Base-by-base conservation (phyloP, 2,797 vertebrate genomes). In the Leptatherina wallacei region DNA sequence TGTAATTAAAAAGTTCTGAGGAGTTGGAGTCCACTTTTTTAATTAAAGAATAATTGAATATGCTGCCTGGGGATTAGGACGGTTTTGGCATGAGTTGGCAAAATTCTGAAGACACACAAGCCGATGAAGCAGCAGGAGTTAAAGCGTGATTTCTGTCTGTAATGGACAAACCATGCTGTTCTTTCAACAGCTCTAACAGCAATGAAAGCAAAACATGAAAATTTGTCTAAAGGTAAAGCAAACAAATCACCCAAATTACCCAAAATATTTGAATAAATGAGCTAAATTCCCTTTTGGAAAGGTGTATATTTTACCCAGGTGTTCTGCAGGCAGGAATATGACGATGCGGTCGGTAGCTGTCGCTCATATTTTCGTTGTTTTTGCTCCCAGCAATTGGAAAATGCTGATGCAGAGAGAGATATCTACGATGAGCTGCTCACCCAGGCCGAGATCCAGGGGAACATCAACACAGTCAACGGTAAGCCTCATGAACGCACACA, bases 401-500 rank as follows among this genome's bases (percentile, higher is more conserved):
- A 96, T 27, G 61, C 93, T 0, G 95, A 96, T 0, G 94, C 93
- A 47, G 98, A 99, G 89, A 91, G 96, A 57, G 98, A 99, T 1
- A 89, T 97, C 32, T 99, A 99, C 36, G 98, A 99, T 40, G 98
- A 99, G 87, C 95, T 99, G 33, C 95, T 99, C 77, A 99, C 98
- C 1, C 98, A 99, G 81, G 98, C 98, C 49, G 98, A 99, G 82
- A 99, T 99, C 85, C 98, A 99, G 82, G 98, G 98, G 81, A 99
- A 99, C 27, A 63, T 98, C 87, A 99, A 97, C 93, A 96, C 96
- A 94, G 96, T 99, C 77, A 99, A 99, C 30, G 84, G 98, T 99
- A 88, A 89, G 96, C 93, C 54, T 66, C 16, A 0, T 1, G 1
- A 29, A 18, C 38, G 7, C 60, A 6, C 1, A 8, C 35, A 32